Conservation (phyloP, 1,140 invertebrate species). For the Gonioctena quinquepunctata region DNA sequence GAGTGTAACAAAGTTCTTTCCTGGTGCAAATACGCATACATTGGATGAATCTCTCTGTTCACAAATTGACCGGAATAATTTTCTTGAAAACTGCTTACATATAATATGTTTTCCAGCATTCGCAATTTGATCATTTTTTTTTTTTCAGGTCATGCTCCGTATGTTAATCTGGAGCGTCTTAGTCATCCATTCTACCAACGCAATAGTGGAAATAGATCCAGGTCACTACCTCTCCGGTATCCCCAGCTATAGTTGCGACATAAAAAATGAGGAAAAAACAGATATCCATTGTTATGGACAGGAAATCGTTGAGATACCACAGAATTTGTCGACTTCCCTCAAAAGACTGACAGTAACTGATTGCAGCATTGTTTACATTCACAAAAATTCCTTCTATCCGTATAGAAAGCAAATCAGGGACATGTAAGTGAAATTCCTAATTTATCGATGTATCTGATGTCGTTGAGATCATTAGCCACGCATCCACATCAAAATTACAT, state of each 20-base stretch:
- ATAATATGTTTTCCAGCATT: too few relatives aligned
- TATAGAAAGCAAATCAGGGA: conserved; percentile 47
- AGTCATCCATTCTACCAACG: neutral
- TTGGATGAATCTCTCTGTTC: too few relatives aligned
- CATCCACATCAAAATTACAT: too few relatives aligned
- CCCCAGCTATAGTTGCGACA: neutral
- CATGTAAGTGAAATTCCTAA: conserved; percentile 47
- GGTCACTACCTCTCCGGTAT: neutral
- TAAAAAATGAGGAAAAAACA: neutral
- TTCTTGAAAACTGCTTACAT: too few relatives aligned
- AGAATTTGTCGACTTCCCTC: conserved; percentile 41
- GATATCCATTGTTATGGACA: conserved; percentile 53
- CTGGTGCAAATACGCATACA: too few relatives aligned
- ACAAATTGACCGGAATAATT: too few relatives aligned
- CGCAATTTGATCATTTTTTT: too few relatives aligned
- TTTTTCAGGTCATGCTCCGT: conserved; percentile 5
- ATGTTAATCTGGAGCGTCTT: neutral
- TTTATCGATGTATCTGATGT: too few relatives aligned
- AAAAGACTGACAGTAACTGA: conserved; percentile 45
- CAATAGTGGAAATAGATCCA: neutral
- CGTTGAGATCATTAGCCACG: too few relatives aligned
- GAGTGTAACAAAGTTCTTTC: too few relatives aligned
- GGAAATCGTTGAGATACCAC: conserved; percentile 44
- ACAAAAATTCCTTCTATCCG: conserved; percentile 40
- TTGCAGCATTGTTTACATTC: conserved; percentile 43